These are phyloP conservation scores for Stegodyphus dumicola DNA, from an alignment of 1,140 invertebrate species.

Conservation along the genomic window DNA sequence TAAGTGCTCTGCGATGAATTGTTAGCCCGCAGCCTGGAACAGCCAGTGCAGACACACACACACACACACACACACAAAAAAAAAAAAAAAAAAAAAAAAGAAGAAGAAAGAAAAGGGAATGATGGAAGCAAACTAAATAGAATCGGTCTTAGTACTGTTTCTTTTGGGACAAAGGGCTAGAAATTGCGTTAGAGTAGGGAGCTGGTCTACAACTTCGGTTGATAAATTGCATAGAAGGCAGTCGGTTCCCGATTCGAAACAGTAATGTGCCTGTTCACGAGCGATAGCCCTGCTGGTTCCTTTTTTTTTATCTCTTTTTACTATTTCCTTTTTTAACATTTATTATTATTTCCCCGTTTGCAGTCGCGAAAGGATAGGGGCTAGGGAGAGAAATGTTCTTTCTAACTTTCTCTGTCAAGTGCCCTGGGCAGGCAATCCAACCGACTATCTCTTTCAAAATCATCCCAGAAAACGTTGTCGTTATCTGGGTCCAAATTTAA, in stretches of 20 bases:
- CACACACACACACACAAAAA: too few species aligned
- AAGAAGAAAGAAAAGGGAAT: conserved; percentile 15
- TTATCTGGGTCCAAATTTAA: conserved; percentile 50
- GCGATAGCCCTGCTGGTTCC: conserved; percentile 5
- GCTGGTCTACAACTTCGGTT: conserved; percentile 30
- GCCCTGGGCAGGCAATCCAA: conserved; percentile 9
- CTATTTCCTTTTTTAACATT: background rate
- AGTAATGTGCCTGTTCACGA: conserved; percentile 45
- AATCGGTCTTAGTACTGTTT: conserved; percentile 14
- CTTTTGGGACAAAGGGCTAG: conserved; percentile 26
- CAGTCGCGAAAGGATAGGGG: background rate
- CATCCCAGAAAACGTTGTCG: conserved; percentile 47
- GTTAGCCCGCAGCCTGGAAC: conserved; percentile 11
- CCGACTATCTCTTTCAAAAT: conserved; percentile 44
- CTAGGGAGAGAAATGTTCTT: conserved; percentile 33
- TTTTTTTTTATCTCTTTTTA: conserved; percentile 8
- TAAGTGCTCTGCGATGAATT: conserved; percentile 48
- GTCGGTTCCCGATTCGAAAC: conserved; percentile 34
- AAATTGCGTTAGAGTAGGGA: conserved; percentile 16
- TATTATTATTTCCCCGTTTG: conserved; percentile 7
- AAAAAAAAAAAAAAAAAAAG: too few species aligned
- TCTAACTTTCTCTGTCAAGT: conserved; percentile 41
- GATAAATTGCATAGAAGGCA: conserved; percentile 40
- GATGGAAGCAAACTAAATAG: conserved; percentile 43
- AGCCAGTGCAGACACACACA: conserved; percentile 3